These are phyloP conservation scores for Xerus inauris DNA, from an alignment of 2,113 vertebrate species.

Conservation along the genomic window DNA sequence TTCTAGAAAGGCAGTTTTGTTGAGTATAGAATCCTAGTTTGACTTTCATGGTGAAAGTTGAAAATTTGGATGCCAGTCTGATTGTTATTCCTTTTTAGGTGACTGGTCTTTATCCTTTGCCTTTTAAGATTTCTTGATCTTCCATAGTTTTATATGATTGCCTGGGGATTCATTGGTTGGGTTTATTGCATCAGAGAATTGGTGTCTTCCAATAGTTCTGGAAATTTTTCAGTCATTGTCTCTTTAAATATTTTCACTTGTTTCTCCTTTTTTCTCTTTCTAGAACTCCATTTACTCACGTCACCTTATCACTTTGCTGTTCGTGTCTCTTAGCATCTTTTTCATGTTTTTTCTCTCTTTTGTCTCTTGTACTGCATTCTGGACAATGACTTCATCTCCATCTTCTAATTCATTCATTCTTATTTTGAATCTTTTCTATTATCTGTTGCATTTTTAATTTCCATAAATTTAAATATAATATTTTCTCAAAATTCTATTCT, in stretches of 20 bases:
- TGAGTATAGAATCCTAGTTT: neutral
- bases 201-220: neutral
- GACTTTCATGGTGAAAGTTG: neutral
- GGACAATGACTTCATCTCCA: neutral
- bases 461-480: neutral
- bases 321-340: neutral
- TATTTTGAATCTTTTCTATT: neutral
- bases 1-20: neutral
- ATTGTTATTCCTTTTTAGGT: neutral
- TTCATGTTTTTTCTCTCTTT: neutral
- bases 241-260: neutral
- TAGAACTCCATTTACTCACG: neutral
- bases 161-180: neutral
- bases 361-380: neutral
- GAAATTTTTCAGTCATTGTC: neutral
- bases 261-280: neutral
- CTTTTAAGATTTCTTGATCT: neutral
- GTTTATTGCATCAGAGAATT: neutral
- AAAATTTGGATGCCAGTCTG: neutral
- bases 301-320: neutral
- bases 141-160: neutral
- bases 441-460: neutral
- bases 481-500: neutral
- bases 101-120: neutral
- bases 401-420: neutral